Evolutionary conservation across 1,140 invertebrate species (phyloP).

Genomic region (Ruditapes philippinarum): DNA sequence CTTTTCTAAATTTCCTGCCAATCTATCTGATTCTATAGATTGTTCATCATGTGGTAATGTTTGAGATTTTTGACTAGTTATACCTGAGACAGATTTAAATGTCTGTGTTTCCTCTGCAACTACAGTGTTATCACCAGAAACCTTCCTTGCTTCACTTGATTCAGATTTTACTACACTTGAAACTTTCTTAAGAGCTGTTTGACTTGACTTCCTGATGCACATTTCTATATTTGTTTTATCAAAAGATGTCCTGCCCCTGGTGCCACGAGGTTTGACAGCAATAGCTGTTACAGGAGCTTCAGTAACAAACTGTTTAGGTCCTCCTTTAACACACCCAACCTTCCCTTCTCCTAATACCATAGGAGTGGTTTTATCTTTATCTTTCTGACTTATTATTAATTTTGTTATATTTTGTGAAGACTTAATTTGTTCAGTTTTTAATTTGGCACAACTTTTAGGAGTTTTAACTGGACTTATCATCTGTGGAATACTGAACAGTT

Average conservation of each 20-base stretch:
- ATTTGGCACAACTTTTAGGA: background rate
- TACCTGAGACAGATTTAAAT: background rate
- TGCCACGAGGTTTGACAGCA: background rate
- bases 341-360: background rate
- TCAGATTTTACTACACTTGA: background rate
- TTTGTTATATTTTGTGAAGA: background rate
- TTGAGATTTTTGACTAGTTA: background rate
- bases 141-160: background rate
- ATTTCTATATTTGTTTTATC: background rate
- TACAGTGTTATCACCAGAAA: background rate
- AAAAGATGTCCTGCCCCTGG: background rate
- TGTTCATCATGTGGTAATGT: background rate
- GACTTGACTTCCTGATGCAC: background rate
- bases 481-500: background rate
- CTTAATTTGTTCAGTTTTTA: background rate
- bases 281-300: background rate
- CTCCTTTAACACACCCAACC: background rate
- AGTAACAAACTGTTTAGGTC: background rate
- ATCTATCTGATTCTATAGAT: background rate
- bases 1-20: background rate
- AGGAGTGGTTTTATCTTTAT: background rate
- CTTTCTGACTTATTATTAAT: no score
- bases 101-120: background rate
- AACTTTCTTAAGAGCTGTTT: background rate
- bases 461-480: conserved; percentile 45